These are phyloP conservation scores for Acanthornis magna DNA, from an alignment of 2,797 vertebrate species.

Conservation along the genomic window DNA sequence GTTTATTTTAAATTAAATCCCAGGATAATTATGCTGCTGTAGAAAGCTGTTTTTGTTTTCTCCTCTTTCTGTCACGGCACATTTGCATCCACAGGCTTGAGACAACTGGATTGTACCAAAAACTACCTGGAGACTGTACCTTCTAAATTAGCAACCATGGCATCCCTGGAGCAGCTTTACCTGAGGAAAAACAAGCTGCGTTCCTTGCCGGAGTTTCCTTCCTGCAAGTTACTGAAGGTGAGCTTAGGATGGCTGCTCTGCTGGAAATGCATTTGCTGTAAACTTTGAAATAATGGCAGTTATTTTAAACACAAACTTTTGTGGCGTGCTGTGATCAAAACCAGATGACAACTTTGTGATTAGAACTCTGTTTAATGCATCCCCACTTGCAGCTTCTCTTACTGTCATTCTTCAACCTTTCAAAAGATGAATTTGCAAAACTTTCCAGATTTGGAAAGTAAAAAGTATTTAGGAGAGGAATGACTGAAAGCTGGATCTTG, in stretches of 20 bases:
- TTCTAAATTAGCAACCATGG: slow-evolving; percentile 78
- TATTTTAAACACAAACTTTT: neutral
- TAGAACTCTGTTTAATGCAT: neutral
- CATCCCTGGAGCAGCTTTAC: slow-evolving; percentile 85
- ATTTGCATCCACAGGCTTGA: slow-evolving; percentile 73
- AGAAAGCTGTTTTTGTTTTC: neutral
- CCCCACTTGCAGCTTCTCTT: neutral
- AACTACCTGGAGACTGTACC: slow-evolving; percentile 84
- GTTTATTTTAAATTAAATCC: neutral
- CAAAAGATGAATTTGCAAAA: neutral
- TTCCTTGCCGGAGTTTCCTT: slow-evolving; percentile 79
- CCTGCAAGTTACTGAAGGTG: slow-evolving; percentile 83
- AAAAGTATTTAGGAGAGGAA: neutral
- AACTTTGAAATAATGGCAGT: neutral
- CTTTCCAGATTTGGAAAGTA: neutral
- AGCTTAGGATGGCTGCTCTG: neutral
- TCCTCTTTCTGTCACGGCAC: neutral
- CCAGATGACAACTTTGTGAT: neutral
- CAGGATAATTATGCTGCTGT: neutral
- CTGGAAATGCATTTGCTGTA: neutral
- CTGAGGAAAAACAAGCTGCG: slow-evolving; percentile 84
- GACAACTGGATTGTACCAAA: slow-evolving; percentile 83
- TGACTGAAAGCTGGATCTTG: neutral
- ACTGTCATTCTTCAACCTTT: accelerated
- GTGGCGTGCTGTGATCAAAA: neutral